phyloP scores from a whole-genome alignment of 2,797 vertebrate genomes.

The Trachurus trachurus region DNA sequence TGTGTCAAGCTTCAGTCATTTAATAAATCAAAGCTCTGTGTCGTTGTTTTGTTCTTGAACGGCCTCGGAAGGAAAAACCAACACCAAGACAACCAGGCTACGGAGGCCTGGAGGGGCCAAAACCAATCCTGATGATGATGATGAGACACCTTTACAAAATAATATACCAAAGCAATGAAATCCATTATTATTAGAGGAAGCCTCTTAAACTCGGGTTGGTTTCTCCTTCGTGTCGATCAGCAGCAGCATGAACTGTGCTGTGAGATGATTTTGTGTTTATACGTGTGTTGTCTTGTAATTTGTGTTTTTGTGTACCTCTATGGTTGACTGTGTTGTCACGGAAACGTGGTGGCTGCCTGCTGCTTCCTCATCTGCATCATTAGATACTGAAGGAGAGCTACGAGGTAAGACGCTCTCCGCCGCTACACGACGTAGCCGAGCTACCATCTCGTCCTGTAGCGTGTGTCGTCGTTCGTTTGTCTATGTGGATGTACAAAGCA shows the following conservation, averaged over 20 bases:
- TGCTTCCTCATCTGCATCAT: slow-evolving; percentile 92
- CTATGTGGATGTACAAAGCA: background rate
- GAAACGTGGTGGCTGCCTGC: slow-evolving; percentile 89
- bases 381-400: slow-evolving; percentile 99
- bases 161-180: too few species aligned
- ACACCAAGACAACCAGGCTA: background rate
- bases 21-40: slow-evolving; percentile 4
- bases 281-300: slow-evolving; percentile 68
- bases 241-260: slow-evolving; percentile 36
- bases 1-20: background rate
- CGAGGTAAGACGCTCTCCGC: slow-evolving; percentile 93
- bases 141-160: too few species aligned
- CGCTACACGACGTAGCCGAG: background rate
- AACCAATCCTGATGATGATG: background rate
- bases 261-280: slow-evolving; percentile 17
- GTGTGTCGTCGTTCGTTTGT: background rate
- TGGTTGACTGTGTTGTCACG: slow-evolving; percentile 80
- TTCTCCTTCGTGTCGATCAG: slow-evolving; percentile 11
- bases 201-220: background rate
- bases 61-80: slow-evolving; percentile 14
- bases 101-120: background rate
- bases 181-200: too few species aligned
- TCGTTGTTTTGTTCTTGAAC: slow-evolving; percentile 22
- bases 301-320: slow-evolving; percentile 67
- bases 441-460: slow-evolving; percentile 1